Base-by-base conservation (phyloP, 2,888 invertebrate genomes). In the Leptinotarsa peninsularis region DNA sequence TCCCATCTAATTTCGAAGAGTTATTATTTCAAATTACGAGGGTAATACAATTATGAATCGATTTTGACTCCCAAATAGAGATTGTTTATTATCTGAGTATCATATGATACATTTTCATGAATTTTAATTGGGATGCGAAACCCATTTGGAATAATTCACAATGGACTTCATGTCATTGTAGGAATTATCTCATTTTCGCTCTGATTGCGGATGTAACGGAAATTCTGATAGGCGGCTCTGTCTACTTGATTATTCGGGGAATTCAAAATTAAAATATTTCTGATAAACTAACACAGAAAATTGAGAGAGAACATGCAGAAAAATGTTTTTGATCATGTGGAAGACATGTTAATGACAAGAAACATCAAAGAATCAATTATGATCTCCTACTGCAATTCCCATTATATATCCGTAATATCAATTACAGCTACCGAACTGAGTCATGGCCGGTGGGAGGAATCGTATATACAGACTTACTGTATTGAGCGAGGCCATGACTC, bases 21-120 rank as follows among this genome's bases (percentile, higher is more conserved):
- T 27, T 58, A 58, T 58, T 58, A 23, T 23, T 23, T 27, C 58
- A 58, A 58, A 58, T 58, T 58, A 23, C 23, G 15, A 27, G 23
- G 10, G 43, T 75, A 67, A 71, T 71, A 68, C 67, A 63, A 71
- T 75, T 75, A 60, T 50, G 71, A 49, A 71, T 71, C 71, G 71
- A 75, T 71, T 75, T 23, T 27, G 71, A 58, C 50, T 56, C 49
- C 23, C 56, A 49, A 74, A 74, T 56, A 33, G 63, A n/a, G 63
- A 18, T 43, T 63, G 63, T 63, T 43, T 43, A 43, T 63, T 43
- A 33, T 43, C 43, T 17, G 17, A n/a, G 33, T n/a, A 63, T 63
- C 33, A n/a, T 63, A 43, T 63, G 43, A 63, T 63, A n/a, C n/a
- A 63, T 63, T 63, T n/a, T 43, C 63, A 63, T 63, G 63, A 63